phyloP scores from a whole-genome alignment of 2,113 vertebrate genomes.

The Rhea americana region DNA sequence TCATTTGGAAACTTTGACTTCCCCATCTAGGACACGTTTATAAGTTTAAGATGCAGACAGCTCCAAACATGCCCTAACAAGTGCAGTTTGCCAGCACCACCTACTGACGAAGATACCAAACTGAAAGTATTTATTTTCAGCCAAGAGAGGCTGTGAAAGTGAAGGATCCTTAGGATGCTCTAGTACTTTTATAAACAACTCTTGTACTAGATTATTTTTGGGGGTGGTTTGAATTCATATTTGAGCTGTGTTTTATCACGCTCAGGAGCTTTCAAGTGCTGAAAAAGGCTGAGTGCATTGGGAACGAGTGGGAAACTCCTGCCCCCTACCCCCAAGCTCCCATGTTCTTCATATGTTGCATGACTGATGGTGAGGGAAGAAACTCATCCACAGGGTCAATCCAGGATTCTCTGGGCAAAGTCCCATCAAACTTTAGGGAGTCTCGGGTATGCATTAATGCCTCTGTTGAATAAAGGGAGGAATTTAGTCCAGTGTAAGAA shows the following conservation, averaged over 20 bases:
- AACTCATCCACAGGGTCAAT: background rate
- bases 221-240: background rate
- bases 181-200: background rate
- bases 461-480: background rate
- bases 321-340: too few species aligned
- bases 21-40: fast-evolving
- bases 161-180: too few species aligned
- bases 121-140: background rate
- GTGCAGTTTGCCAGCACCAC: slow-evolving; percentile 40
- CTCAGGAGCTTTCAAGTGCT: background rate
- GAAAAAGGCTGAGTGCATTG: background rate
- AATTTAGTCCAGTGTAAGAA: background rate
- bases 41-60: fast-evolving
- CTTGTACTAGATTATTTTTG: background rate
- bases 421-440: background rate
- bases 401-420: too few species aligned
- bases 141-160: background rate
- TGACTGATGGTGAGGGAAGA: background rate
- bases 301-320: background rate
- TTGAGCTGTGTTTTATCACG: background rate
- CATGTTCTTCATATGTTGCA: background rate
- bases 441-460: background rate
- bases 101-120: slow-evolving; percentile 33
- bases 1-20: fast-evolving
- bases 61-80: too few species aligned